Conservation (phyloP, 1,140 invertebrate genomes). For the Melipona quadrifasciata region DNA sequence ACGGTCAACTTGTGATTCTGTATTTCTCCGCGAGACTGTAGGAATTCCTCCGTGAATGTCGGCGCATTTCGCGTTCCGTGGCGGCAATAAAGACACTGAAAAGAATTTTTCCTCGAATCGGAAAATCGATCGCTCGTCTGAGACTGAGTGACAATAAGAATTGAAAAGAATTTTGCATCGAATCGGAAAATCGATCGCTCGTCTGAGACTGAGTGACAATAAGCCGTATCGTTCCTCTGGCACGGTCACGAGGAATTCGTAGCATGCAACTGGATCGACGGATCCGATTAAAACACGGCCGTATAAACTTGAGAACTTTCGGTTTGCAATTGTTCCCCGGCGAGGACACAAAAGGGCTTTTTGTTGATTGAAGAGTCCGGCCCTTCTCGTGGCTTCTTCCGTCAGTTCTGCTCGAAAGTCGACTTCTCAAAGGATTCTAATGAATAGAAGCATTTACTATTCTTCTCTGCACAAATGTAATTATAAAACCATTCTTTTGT, state of each 20-base stretch:
- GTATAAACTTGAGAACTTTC: constrained; percentile 52
- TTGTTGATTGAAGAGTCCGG: constrained; percentile 62
- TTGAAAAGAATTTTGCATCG: not conserved
- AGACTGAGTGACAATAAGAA: constrained; percentile 20
- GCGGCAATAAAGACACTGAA: not conserved
- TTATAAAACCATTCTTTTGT: constrained; percentile 67
- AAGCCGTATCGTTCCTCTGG: constrained; percentile 24
- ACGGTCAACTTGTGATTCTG: not conserved
- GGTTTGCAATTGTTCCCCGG: constrained; percentile 50
- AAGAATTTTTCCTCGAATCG: not conserved
- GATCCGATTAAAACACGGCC: constrained; percentile 51
- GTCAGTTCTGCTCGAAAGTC: constrained; percentile 51
- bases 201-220: not conserved
- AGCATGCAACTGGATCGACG: constrained; percentile 13
- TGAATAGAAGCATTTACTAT: constrained; percentile 68
- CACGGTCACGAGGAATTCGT: constrained; percentile 38
- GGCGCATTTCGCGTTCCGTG: not conserved
- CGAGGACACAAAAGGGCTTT: constrained; percentile 57
- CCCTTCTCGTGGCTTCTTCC: constrained; percentile 52
- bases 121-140: not conserved
- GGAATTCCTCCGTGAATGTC: not conserved
- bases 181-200: constrained; percentile 13
- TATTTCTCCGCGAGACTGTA: not conserved
- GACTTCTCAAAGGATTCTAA: constrained; percentile 59
- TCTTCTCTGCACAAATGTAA: constrained; percentile 61